These are phyloP conservation scores for Drosophila vallismaia DNA, from an alignment of 2,888 invertebrate genomes.

Conservation along the genomic window DNA sequence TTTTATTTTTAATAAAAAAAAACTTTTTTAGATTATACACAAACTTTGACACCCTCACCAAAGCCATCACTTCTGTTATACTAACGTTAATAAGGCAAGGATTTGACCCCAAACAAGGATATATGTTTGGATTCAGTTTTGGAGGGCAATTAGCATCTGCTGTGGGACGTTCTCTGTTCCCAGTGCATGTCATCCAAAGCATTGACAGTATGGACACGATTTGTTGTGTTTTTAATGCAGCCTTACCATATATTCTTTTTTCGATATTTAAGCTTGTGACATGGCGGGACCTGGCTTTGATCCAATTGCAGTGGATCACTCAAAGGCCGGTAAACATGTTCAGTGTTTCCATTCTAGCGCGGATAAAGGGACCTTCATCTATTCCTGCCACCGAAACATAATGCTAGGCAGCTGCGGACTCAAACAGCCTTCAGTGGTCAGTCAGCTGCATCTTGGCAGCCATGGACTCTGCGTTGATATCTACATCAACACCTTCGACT, in stretches of 20 bases:
- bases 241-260: not conserved
- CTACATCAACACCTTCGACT: constrained; percentile 82
- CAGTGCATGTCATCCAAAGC: constrained; percentile 68
- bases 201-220: constrained; percentile 78
- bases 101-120: constrained; percentile 71
- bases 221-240: not conserved
- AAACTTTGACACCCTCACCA: constrained; percentile 72
- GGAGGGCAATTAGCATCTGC: constrained; percentile 82
- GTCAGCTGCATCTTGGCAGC: constrained; percentile 76
- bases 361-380: constrained; percentile 81
- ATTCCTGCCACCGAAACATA: constrained; percentile 82
- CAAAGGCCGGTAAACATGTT: constrained; percentile 79
- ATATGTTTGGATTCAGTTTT: constrained; percentile 83
- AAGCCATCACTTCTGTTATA: constrained; percentile 70
- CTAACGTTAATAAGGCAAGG: constrained; percentile 70
- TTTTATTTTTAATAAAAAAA: no score
- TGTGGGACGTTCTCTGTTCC: constrained; percentile 73
- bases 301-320: constrained; percentile 72
- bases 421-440: constrained; percentile 76
- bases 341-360: constrained; percentile 82
- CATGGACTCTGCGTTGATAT: constrained; percentile 82
- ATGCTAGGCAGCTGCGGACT: constrained; percentile 81
- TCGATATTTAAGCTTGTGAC: constrained; percentile 76
- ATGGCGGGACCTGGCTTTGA: constrained; percentile 83
- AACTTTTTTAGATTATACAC: constrained; percentile 70